Percentiles rank a stretch among this genome's conserved stretches.
phyloP scores from a whole-genome alignment of 2,888 invertebrate genomes.

The Mythimna vitellina region DNA sequence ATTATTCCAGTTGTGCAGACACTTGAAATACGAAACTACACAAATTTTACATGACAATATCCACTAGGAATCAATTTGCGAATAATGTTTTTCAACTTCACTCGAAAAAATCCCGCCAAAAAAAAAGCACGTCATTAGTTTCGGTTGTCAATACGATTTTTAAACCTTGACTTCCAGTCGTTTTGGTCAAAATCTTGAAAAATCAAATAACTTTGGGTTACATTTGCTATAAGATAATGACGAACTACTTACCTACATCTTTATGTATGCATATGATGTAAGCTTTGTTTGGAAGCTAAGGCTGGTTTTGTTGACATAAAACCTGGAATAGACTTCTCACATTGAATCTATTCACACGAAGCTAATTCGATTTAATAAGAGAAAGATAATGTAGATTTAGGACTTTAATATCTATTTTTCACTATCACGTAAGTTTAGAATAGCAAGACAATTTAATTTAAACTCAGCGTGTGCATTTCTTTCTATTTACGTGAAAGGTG shows the following conservation, averaged over 20 bases:
- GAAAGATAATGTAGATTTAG: no score
- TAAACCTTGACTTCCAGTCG: neutral
- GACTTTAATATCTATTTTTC: no score
- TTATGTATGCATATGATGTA: neutral
- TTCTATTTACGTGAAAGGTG: conserved; percentile 6
- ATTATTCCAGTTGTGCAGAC: no score
- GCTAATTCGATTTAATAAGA: neutral
- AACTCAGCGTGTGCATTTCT: neutral
- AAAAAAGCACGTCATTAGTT: no score
- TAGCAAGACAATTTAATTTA: neutral
- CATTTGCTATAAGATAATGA: neutral
- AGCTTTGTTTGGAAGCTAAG: neutral
- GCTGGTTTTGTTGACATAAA: neutral
- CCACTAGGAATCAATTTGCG: no score
- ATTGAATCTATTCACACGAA: neutral
- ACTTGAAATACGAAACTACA: no score
- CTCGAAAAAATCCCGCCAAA: no score
- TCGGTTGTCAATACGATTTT: no score
- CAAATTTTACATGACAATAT: no score
- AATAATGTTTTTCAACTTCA: no score
- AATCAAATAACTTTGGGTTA: neutral
- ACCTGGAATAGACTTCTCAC: neutral
- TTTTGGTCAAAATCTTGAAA: neutral
- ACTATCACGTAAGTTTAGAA: neutral
- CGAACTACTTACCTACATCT: no score